A percentile compares a stretch with the other conserved stretches of the same genome.
These are phyloP conservation scores for Dryobates pubescens DNA, from an alignment of 2,797 vertebrate species.

Conservation along the genomic window DNA sequence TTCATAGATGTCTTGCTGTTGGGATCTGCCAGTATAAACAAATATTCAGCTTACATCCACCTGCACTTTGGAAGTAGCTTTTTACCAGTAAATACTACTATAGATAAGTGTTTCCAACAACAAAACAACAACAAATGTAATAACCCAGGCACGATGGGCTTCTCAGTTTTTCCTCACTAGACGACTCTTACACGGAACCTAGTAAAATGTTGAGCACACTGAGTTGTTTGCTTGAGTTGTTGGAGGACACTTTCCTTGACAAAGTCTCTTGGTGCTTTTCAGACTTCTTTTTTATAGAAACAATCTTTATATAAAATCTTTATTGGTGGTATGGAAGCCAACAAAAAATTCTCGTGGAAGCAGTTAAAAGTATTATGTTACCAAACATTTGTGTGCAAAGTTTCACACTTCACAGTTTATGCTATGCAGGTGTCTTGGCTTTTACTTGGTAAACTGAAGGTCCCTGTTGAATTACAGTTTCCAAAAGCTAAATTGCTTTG, in stretches of 20 bases:
- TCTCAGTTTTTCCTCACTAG: not conserved
- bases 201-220: accelerated
- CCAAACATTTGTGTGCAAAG: not conserved
- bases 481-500: conserved; percentile 6
- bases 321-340: not conserved
- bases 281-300: not conserved
- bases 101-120: not conserved
- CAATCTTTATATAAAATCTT: not conserved
- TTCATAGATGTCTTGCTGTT: not conserved
- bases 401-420: not conserved
- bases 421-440: not conserved
- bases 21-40: not conserved
- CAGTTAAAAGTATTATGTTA: not conserved
- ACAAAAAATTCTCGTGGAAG: not conserved
- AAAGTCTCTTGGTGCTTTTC: not conserved
- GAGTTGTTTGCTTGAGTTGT: not conserved
- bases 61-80: not conserved
- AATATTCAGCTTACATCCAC: not conserved
- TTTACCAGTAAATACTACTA: not conserved
- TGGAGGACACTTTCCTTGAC: not conserved
- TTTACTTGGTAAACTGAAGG: not conserved
- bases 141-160: not conserved
- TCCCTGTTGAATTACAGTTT: conserved; percentile 2
- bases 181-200: not conserved
- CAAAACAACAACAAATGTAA: not conserved